A percentile compares a stretch with the other conserved stretches of the same genome.
Conservation (phyloP, 2,113 vertebrate genomes). For the Nycticebus coucang region DNA sequence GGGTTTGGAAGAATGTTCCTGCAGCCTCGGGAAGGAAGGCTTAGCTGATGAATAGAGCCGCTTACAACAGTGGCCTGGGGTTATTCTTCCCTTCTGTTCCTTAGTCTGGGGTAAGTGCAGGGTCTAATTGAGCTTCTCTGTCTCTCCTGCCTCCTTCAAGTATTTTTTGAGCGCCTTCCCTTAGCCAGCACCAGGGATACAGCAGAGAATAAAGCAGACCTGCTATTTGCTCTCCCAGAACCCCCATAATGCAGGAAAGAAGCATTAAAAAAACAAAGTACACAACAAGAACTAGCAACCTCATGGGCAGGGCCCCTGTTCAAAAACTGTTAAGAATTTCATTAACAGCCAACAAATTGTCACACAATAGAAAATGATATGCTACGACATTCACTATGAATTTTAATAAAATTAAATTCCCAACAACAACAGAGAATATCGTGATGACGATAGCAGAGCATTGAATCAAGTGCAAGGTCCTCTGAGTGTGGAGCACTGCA, state of each 20-base stretch:
- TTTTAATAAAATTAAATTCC: slow-evolving; percentile 69
- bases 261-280: no score
- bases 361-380: slow-evolving; percentile 65
- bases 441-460: neutral
- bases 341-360: slow-evolving; percentile 56
- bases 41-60: neutral
- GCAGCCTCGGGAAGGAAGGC: neutral
- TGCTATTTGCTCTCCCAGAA: neutral
- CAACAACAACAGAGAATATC: neutral
- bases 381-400: slow-evolving; percentile 53
- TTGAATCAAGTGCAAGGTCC: neutral
- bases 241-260: neutral
- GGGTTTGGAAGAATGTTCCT: slow-evolving; percentile 28
- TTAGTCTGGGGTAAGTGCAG: neutral
- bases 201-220: neutral
- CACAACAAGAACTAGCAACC: rapidly evolving
- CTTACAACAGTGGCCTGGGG: neutral
- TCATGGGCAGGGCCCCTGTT: neutral
- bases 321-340: neutral
- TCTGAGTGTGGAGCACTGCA: neutral
- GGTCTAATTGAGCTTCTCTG: neutral
- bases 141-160: neutral
- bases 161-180: neutral
- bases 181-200: neutral
- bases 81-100: neutral